Conservation (phyloP, 2,797 vertebrate genomes). For the Dryobates pubescens region DNA sequence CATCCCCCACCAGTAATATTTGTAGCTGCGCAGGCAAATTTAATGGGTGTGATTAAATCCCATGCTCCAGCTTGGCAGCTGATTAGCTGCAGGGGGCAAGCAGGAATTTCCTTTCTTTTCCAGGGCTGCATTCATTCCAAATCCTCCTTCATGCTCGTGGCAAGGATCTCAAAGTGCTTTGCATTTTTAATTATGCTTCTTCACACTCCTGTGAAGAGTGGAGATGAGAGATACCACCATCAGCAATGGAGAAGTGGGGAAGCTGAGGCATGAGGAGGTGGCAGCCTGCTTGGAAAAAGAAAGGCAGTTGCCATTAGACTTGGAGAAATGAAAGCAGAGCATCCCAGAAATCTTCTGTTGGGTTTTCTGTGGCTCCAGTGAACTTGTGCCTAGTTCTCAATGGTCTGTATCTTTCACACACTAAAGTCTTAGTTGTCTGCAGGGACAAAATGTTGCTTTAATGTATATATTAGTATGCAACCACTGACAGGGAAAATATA, state of each 20-base stretch:
- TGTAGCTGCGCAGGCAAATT: conserved; percentile 44
- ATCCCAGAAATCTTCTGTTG: neutral
- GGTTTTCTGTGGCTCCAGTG: neutral
- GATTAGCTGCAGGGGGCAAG: conserved; percentile 56
- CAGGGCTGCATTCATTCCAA: conserved; percentile 9
- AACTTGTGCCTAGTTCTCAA: neutral
- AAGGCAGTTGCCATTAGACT: neutral
- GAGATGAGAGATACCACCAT: neutral
- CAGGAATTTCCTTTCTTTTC: conserved; percentile 63
- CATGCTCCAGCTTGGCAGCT: conserved; percentile 48
- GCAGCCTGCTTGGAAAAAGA: neutral
- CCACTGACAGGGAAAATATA: neutral
- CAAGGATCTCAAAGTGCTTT: conserved; percentile 38
- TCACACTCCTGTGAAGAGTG: neutral
- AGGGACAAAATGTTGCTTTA: neutral
- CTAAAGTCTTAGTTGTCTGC: neutral
- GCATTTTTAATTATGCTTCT: neutral
- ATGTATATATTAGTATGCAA: neutral
- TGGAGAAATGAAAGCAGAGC: neutral
- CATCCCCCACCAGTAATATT: conserved; percentile 18
- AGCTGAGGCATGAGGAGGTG: neutral
- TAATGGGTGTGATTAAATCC: conserved; percentile 50
- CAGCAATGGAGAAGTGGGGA: neutral
- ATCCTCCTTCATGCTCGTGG: conserved; percentile 10
- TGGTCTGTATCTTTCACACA: neutral